Evolutionary conservation across 1,140 invertebrate species (phyloP).

Genomic region (Littorina saxatilis): DNA sequence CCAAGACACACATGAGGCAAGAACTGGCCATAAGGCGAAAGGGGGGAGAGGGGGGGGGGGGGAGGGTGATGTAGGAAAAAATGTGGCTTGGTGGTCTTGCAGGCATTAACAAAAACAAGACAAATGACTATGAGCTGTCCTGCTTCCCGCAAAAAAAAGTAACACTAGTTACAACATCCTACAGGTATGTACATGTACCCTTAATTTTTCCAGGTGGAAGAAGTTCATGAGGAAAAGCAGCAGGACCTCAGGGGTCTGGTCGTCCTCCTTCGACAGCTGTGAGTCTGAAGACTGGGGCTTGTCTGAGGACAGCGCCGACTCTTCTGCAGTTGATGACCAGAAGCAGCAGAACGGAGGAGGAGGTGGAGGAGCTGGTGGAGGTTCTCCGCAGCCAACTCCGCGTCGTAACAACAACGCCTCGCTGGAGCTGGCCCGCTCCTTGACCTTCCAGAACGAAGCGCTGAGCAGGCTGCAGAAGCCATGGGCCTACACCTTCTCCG

Average conservation of each 20-base stretch:
- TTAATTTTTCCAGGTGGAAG: too few relatives aligned
- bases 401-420: not conserved
- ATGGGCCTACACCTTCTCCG: conserved; percentile 30
- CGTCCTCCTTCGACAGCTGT: not conserved
- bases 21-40: too few relatives aligned
- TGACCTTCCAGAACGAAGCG: conserved; percentile 25
- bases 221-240: not conserved
- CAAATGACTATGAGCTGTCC: too few relatives aligned
- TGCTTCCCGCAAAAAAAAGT: too few relatives aligned
- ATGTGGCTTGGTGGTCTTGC: too few relatives aligned
- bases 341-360: not conserved
- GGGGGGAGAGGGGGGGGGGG: too few relatives aligned
- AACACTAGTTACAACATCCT: too few relatives aligned
- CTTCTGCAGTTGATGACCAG: too few relatives aligned
- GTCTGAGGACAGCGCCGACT: not conserved
- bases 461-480: conserved; percentile 25
- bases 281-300: not conserved
- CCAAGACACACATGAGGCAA: too few relatives aligned
- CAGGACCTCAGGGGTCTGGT: conserved; percentile 1
- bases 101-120: too few relatives aligned
- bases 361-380: not conserved
- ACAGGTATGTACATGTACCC: too few relatives aligned
- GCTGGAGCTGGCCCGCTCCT: conserved; percentile 17
- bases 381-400: not conserved
- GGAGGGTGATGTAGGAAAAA: too few relatives aligned